Conservation (phyloP, 2,113 vertebrate genomes). For the Spermophilus dauricus region DNA sequence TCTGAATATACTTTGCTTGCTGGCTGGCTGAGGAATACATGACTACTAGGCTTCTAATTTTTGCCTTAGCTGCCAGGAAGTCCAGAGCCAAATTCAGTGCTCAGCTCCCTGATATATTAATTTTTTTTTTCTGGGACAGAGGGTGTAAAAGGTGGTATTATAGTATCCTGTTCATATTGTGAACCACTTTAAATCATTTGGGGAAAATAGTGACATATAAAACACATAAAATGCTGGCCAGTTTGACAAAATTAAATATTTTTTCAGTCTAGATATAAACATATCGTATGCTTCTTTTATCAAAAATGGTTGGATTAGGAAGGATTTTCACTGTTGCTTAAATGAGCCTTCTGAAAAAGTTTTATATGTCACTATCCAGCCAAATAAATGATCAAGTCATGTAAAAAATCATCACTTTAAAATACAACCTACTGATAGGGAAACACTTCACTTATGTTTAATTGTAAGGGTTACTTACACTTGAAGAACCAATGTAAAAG, state of each 20-base stretch:
- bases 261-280: conserved; percentile 54
- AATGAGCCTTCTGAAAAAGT: conserved; percentile 2
- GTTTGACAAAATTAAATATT: conserved; percentile 33
- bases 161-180: conserved; percentile 52
- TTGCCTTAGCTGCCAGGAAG: conserved; percentile 55
- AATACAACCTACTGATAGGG: conserved; percentile 31
- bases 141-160: conserved; percentile 7
- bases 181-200: conserved; percentile 60
- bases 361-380: neutral
- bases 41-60: conserved; percentile 45
- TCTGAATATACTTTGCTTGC: conserved; percentile 44
- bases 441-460: neutral
- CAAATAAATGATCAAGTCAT: neutral
- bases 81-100: conserved; percentile 54
- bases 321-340: neutral
- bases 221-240: conserved; percentile 39
- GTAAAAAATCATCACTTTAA: conserved; percentile 42
- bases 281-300: conserved; percentile 13
- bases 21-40: conserved; percentile 14
- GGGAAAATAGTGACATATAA: conserved; percentile 42
- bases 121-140: neutral
- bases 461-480: conserved; percentile 2
- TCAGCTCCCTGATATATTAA: conserved; percentile 21
- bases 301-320: conserved; percentile 46
- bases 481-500: conserved; percentile 72